These are phyloP conservation scores for Brachirus orientalis DNA, from an alignment of 2,113 vertebrate species.

Conservation along the genomic window DNA sequence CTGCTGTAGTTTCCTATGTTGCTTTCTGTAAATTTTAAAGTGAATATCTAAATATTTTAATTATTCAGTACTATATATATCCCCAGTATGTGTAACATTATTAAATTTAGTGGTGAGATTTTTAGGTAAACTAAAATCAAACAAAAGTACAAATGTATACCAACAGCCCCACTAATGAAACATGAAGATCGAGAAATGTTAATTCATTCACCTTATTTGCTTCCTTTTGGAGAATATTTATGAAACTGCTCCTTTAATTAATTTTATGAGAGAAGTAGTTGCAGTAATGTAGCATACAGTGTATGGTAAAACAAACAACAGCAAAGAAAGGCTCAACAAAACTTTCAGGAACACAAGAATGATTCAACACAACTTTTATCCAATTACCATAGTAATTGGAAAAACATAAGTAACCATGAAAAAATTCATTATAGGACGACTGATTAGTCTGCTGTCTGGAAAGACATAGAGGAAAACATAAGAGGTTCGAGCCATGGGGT, in stretches of 20 bases:
- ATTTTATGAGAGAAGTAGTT: neutral
- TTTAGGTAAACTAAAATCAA: no score
- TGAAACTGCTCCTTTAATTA: no score
- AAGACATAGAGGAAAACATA: no score
- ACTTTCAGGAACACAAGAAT: neutral
- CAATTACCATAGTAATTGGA: neutral
- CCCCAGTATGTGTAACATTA: neutral
- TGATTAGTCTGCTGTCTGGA: no score
- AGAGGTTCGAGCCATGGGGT: no score
- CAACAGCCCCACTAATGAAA: neutral
- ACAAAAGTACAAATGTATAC: neutral
- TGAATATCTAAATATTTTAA: neutral
- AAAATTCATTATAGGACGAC: no score
- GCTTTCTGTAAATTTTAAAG: neutral
- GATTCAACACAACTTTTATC: constrained; percentile 9
- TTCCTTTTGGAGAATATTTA: neutral
- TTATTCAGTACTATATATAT: neutral
- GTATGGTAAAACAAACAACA: no score
- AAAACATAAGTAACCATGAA: no score
- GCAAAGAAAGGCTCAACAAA: neutral
- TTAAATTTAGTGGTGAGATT: neutral
- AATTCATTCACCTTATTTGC: neutral
- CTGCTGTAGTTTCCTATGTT: neutral
- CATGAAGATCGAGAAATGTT: neutral
- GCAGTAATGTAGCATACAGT: neutral